A percentile compares a stretch with the other conserved stretches of the same genome.
These are phyloP conservation scores for Wasmannia auropunctata DNA, from an alignment of 1,140 invertebrate genomes.

Conservation along the genomic window DNA sequence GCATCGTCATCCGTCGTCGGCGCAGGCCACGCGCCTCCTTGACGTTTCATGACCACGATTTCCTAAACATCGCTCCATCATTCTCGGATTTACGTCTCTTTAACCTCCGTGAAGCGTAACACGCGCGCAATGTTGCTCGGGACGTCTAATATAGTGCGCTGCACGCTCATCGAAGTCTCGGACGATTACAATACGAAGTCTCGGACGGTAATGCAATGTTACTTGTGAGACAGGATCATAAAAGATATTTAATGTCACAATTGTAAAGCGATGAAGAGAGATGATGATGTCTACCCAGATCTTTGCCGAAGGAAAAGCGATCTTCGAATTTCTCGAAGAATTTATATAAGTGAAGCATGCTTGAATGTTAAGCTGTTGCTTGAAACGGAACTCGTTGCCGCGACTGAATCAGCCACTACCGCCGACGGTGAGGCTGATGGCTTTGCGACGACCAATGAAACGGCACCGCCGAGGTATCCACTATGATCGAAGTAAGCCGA, in stretches of 20 bases:
- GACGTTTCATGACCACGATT: conserved; percentile 75
- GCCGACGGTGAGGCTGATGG: conserved; percentile 51
- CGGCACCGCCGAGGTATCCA: conserved; percentile 32
- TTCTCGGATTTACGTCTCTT: conserved; percentile 65
- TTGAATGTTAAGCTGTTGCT: not conserved
- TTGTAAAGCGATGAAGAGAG: not conserved
- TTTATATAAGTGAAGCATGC: not conserved
- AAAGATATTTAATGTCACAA: conserved; percentile 7
- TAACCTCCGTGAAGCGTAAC: conserved; percentile 45
- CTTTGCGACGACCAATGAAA: conserved; percentile 49
- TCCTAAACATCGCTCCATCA: conserved; percentile 68
- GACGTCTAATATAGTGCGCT: not conserved
- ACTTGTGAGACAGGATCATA: not conserved
- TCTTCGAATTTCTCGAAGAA: not conserved
- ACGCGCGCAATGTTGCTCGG: conserved; percentile 3
- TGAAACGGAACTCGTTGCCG: not conserved
- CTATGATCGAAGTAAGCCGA: conserved; percentile 53
- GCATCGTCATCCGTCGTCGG: conserved; percentile 76
- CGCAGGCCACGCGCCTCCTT: conserved; percentile 75
- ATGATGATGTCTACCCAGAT: not conserved
- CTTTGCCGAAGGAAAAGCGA: not conserved
- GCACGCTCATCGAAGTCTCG: not conserved
- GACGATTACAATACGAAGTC: not conserved
- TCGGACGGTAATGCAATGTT: not conserved
- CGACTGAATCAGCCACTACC: conserved; percentile 8